A percentile compares a stretch with the other conserved stretches of the same genome.
phyloP scores from a whole-genome alignment of 2,113 vertebrate species.

The Trematocara zebra region DNA sequence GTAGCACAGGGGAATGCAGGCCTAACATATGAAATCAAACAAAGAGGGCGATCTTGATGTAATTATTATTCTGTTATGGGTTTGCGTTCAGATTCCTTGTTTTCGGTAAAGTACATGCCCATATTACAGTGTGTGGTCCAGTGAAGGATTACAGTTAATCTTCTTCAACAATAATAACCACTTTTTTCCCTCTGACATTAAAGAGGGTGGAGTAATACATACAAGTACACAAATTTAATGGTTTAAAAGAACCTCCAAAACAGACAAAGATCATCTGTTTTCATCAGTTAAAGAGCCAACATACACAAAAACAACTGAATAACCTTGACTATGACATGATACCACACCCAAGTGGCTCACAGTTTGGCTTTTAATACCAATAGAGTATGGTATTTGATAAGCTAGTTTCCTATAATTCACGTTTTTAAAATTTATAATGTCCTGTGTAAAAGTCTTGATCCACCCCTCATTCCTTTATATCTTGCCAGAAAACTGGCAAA shows the following conservation, averaged over 20 bases:
- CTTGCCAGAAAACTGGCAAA: not conserved
- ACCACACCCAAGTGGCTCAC: not conserved
- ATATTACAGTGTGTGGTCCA: slow-evolving; percentile 6
- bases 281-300: not conserved
- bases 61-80: not conserved
- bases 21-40: not conserved
- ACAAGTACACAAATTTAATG: not conserved
- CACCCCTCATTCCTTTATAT: not conserved
- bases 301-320: not conserved
- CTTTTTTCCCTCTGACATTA: not conserved
- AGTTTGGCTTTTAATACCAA: not conserved
- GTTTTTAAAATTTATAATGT: not conserved
- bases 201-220: not conserved
- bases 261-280: not conserved
- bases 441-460: not conserved
- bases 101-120: not conserved
- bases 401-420: not conserved
- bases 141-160: not conserved
- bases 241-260: not conserved
- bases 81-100: not conserved
- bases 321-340: not conserved
- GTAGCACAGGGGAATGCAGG: slow-evolving; percentile 8
- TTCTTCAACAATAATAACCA: not conserved
- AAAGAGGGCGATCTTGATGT: not conserved
- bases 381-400: not conserved